phyloP scores from a whole-genome alignment of 2,113 vertebrate genomes.

The Hyperopisus bebe region DNA sequence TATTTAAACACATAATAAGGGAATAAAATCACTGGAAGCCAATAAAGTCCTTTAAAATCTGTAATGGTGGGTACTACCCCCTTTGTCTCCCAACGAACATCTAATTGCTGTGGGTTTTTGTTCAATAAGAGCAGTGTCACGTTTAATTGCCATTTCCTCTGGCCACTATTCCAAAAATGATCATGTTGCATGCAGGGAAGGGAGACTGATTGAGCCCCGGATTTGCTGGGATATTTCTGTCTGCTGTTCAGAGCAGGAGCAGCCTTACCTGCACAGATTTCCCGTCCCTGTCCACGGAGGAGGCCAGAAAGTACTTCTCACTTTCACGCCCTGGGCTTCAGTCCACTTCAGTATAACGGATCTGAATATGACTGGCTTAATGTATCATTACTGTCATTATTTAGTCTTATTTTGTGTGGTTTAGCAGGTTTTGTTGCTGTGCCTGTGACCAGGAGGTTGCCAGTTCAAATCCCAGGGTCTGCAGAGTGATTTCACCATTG shows the following conservation, averaged over 20 bases:
- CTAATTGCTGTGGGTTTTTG: background rate
- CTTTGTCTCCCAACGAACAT: background rate
- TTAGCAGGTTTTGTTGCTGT: background rate
- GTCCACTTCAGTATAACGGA: background rate
- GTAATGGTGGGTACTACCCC: background rate
- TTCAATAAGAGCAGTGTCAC: background rate
- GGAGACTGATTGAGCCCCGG: background rate
- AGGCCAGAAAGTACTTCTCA: background rate
- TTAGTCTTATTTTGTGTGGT: background rate
- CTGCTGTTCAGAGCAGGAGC: background rate
- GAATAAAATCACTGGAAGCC: background rate
- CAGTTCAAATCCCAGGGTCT: background rate
- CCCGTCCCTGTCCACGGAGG: background rate
- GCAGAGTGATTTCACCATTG: background rate
- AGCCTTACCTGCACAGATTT: background rate
- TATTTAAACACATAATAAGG: background rate
- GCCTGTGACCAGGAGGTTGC: background rate
- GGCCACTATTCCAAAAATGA: background rate
- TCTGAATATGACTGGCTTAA: background rate
- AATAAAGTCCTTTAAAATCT: background rate
- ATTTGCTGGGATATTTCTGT: background rate
- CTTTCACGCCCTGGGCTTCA: background rate
- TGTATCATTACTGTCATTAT: background rate
- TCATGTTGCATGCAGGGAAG: background rate
- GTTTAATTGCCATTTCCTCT: background rate